Base-by-base conservation (phyloP, 2,113 vertebrate genomes). In the Pholis gunnellus region DNA sequence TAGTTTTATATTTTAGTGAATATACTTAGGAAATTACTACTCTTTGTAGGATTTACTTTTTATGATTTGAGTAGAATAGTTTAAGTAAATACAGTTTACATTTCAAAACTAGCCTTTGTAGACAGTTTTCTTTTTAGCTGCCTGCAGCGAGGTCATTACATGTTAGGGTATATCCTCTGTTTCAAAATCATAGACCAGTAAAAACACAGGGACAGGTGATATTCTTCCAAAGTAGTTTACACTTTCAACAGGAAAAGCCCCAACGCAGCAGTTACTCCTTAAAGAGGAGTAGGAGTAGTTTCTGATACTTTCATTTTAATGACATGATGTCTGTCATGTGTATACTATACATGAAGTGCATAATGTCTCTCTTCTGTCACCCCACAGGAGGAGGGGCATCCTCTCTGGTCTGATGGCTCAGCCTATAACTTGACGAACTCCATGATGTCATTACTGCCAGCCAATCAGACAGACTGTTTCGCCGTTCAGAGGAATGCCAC, bases 391-490 rank as follows among this genome's bases (percentile, higher is more conserved):
- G 96, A 97, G 94, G 96, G 96, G 69, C 93, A 75, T n/a, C 89
- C 95, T 42, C 67, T 88, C 18, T 97, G 96, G 96, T 95, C 95
- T 44, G 96, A 98, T 92, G 94, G 93, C 77, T 96, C 96, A 61
- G 78, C 88, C 65, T 96, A 94, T 89, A 94, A 89, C 74, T 90
- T 94, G 87, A 94, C 95, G 6, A 90, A 89, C 78, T 73, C 70
- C 27, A 54, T 72, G 83, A 84, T 91, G 22, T 93, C 94, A 85
- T 74, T 91, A 36, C 91, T 96, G 81, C 94, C 96, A 66, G 87
- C 93, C 91, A 96, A 95, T 81, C 94, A 97, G 75, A 96, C 95
- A 0, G 94, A 97, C 83, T 99, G 97, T 89, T 97, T 95, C 66
- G 96, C 96, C 71, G 94, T 98, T 65, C 96, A 96, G 82, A 95